Conservation (phyloP, 2,888 invertebrate genomes). For the Fragum sueziense region DNA sequence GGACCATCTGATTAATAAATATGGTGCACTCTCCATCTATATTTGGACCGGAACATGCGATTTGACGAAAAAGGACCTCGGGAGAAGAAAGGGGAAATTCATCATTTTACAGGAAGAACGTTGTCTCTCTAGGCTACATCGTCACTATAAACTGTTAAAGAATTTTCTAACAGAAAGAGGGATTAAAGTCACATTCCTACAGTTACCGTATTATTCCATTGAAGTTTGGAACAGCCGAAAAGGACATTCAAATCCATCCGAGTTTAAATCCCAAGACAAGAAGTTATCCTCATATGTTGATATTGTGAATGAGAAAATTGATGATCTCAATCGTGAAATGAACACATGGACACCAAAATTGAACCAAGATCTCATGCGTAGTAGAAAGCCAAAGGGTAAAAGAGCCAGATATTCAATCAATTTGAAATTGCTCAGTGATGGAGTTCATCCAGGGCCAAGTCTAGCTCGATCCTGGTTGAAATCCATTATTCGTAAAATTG, state of each 20-base stretch:
- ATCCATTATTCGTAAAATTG: not conserved
- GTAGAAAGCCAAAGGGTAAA: no score
- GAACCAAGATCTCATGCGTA: conserved; percentile 4
- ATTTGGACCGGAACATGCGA: not conserved
- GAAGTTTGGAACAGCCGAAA: not conserved
- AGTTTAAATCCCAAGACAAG: not conserved
- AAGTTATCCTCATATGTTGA: not conserved
- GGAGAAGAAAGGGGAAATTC: not conserved
- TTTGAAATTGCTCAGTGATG: conserved; percentile 10
- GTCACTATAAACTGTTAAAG: not conserved
- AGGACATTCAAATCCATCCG: not conserved
- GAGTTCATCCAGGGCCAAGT: conserved; percentile 2
- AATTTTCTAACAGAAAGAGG: not conserved
- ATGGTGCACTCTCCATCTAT: not conserved
- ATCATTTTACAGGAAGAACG: no score
- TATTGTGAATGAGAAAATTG: not conserved
- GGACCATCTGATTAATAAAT: not conserved
- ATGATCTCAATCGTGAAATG: not conserved
- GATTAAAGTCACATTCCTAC: conserved; percentile 3
- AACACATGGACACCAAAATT: conserved; percentile 1
- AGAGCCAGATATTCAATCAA: no score
- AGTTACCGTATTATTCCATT: not conserved
- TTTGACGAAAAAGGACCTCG: not conserved
- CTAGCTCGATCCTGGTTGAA: conserved; percentile 8
- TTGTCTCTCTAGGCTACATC: not conserved